A percentile compares a stretch with the other conserved stretches of the same genome.
Evolutionary conservation across 2,797 vertebrate species (phyloP).

Genomic region (Nasua narica): DNA sequence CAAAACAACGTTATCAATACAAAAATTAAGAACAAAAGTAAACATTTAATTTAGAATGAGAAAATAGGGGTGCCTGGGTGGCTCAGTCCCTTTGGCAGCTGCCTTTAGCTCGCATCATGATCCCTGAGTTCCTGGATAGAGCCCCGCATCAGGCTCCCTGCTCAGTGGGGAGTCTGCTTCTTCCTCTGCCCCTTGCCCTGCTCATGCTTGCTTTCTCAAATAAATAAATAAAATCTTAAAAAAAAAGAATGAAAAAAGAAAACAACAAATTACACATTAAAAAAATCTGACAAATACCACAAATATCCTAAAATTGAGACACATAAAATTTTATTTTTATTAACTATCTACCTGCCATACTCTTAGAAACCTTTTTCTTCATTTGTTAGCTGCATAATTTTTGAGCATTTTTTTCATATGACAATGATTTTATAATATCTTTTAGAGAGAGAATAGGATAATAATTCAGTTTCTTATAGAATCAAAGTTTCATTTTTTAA

Average conservation of each 20-base stretch:
- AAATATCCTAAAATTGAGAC: not conserved
- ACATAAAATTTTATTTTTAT: slow-evolving; percentile 10
- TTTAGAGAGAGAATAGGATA: not conserved
- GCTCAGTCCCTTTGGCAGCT: not conserved
- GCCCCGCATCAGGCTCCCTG: no score
- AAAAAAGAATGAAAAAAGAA: not conserved
- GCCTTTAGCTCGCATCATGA: not conserved
- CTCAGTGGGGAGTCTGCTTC: not conserved
- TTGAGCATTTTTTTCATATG: not conserved
- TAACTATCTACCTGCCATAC: not conserved
- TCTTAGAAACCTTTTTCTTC: not conserved
- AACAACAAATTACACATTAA: not conserved
- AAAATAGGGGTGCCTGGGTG: not conserved
- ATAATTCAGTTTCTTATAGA: slow-evolving; percentile 7
- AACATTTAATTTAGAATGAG: slow-evolving; percentile 13
- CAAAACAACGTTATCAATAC: not conserved
- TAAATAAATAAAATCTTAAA: not conserved
- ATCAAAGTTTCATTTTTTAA: slow-evolving; percentile 12
- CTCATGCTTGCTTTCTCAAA: not conserved
- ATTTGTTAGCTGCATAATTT: not conserved
- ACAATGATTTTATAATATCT: slow-evolving; percentile 14
- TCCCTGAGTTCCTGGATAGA: not conserved
- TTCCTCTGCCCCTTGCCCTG: not conserved
- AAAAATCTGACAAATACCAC: not conserved
- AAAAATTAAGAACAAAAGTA: not conserved